A percentile compares a stretch with the other conserved stretches of the same genome.
phyloP scores from a whole-genome alignment of 2,113 vertebrate genomes.

The Tyrannus savana region DNA sequence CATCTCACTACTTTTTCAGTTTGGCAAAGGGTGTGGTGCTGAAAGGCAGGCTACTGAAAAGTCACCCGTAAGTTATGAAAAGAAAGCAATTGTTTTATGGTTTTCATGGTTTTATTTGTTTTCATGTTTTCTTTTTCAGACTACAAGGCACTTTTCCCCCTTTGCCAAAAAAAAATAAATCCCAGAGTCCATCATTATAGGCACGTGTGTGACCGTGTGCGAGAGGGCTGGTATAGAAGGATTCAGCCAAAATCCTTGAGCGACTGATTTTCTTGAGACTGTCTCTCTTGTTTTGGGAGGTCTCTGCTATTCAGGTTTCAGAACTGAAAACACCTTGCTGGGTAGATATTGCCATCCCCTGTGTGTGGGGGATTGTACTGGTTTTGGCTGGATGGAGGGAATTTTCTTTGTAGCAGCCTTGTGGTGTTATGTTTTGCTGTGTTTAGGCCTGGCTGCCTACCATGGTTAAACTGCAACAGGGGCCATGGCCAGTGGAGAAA shows the following conservation, averaged over 20 bases:
- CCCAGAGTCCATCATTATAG: neutral
- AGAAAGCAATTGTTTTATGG: neutral
- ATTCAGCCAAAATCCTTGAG: neutral
- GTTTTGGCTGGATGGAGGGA: neutral
- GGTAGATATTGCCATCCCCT: fast-evolving
- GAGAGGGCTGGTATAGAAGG: neutral
- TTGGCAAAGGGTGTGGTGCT: neutral
- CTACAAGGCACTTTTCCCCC: neutral
- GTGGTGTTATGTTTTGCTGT: neutral
- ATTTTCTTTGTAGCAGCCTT: too few relatives aligned
- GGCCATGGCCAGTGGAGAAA: neutral
- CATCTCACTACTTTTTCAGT: neutral
- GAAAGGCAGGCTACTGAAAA: neutral
- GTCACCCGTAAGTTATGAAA: neutral
- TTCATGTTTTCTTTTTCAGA: neutral
- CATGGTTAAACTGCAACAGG: neutral
- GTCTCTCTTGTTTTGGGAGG: neutral
- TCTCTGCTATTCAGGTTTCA: neutral
- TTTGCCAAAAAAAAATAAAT: fast-evolving
- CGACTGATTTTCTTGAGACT: neutral
- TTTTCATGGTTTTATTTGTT: neutral
- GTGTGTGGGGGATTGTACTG: neutral
- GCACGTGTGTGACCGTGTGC: neutral
- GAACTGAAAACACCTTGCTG: neutral
- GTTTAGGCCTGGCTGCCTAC: neutral